Evolutionary conservation across 2,888 invertebrate species (phyloP), one percentile per base, ranked within the genome.

Genomic region (Drosophila trichaetosa): DNA sequence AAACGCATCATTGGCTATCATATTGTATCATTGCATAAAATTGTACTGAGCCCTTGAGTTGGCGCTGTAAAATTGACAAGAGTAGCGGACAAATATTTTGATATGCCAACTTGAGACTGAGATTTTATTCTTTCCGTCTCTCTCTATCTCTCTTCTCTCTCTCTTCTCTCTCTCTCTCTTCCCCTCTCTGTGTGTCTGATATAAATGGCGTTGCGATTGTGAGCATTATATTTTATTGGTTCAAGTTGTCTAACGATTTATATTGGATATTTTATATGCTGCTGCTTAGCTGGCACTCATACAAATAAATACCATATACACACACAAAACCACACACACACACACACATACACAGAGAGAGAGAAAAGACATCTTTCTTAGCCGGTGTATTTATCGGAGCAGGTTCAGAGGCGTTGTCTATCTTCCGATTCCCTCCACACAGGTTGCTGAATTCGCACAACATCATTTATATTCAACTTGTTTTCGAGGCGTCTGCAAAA

Each of bases 401-500:
- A 51, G 67, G 63, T 81, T 79, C 69, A 66, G 62, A 59, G 48
- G 59, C 59, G 68, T 66, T 42, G 18, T 42, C 42, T 31, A 42
- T 33, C 21, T 21, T 5, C 40, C 31, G 16, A 13, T 29, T 8
- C 13, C 57, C 34, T 62, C 29, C 53, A 51, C 53, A 76, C 53
- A 61, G 63, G 54, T 58, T 63, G 72, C 69, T 73, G 66, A 69
- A 79, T 84, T 81, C 77, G 79, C 80, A 86, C 80, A 87, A 81
- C 87, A 90, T 87, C 88, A 87, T 87, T 87, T 90, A 87, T 87
- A 90, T 87, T 90, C 89, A 88, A 88, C 76, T 87, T 87, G 90
- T 90, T 90, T 87, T 89, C 76, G 78, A 82, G 77, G 78, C 73
- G 90, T 85, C 90, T 82, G 85, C 57, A 63, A 76, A 89, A 83